Evolutionary conservation across 2,113 vertebrate genomes (phyloP), one percentile per base, ranked within the genome.

Genomic region (Talpa occidentalis): DNA sequence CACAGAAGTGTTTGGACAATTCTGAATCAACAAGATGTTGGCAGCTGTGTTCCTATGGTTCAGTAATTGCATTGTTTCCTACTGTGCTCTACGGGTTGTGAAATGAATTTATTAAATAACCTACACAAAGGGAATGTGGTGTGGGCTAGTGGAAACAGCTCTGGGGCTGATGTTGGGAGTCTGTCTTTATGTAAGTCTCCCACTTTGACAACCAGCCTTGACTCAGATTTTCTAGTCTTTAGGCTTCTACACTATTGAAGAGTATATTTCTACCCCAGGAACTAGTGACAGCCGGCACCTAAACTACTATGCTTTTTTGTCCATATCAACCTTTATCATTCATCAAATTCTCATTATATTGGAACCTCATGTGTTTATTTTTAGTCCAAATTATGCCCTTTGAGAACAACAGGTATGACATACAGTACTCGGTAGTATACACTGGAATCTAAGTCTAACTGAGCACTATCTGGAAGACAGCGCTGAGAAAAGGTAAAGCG

Each of bases 41-140:
- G 96, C 94, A 95, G 94, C 95, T 97, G 93, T 91, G 93, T 92
- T 87, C 90, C 83, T 91, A 93, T 56, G 93, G 93, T 88, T 96
- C 96, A 94, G 93, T 97, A 97, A 96, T 93, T 94, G 96, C 91
- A 91, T 81, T 96, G 95, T 95, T 95, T 94, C 95, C 96, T 92
- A 85, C 95, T 95, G 96, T 76, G 96, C 90, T 97, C 95, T 78
- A 93, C 15, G 54, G 94, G 80, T 90, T 96, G 95, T 96, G 90
- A 96, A 96, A 97, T 96, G 91, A 96, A 97, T 95, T 97, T 95
- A 97, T 97, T 97, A 97, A 97, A 96, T 91, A 95, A 95, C 73
- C 79, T 47, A 84, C 90, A 95, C 90, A 94, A 93, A 95, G 86
- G 69, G 52, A 73, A 84, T 28, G 35, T 49, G 72, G 66, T 49